Conservation (phyloP, 2,888 invertebrate genomes). For the Rotaria sp. region DNA sequence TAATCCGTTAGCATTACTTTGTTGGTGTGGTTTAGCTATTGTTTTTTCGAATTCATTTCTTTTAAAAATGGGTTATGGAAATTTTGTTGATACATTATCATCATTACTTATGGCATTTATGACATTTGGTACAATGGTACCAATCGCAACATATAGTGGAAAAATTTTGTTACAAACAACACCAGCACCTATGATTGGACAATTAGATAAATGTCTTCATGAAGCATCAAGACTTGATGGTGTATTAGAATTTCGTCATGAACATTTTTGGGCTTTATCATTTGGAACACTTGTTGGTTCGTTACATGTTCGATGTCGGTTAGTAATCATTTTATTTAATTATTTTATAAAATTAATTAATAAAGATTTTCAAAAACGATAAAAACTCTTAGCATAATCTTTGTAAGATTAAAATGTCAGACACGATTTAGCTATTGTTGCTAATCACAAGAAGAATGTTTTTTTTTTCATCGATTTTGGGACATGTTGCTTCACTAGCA, state of each 20-base stretch:
- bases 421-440: too few species aligned
- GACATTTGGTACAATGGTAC: slow-evolving; percentile 60
- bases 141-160: slow-evolving; percentile 61
- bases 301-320: slow-evolving; percentile 33
- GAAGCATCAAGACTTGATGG: slow-evolving; percentile 64
- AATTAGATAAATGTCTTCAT: slow-evolving; percentile 61
- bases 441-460: too few species aligned
- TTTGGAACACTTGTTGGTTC: slow-evolving; percentile 60
- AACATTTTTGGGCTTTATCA: slow-evolving; percentile 64
- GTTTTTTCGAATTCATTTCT: slow-evolving; percentile 53
- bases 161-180: slow-evolving; percentile 59
- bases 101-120: slow-evolving; percentile 59
- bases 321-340: not conserved
- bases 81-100: slow-evolving; percentile 59
- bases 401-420: too few species aligned
- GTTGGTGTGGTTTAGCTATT: slow-evolving; percentile 54
- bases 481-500: too few species aligned
- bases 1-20: slow-evolving; percentile 59
- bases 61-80: slow-evolving; percentile 56
- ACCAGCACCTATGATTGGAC: slow-evolving; percentile 61
- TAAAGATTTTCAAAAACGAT: too few species aligned
- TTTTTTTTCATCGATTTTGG: too few species aligned
- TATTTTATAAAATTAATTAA: too few species aligned
- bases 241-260: slow-evolving; percentile 63
- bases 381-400: too few species aligned